Evolutionary conservation across 1,140 invertebrate species (phyloP).

Genomic region (Vanessa tameamea): DNA sequence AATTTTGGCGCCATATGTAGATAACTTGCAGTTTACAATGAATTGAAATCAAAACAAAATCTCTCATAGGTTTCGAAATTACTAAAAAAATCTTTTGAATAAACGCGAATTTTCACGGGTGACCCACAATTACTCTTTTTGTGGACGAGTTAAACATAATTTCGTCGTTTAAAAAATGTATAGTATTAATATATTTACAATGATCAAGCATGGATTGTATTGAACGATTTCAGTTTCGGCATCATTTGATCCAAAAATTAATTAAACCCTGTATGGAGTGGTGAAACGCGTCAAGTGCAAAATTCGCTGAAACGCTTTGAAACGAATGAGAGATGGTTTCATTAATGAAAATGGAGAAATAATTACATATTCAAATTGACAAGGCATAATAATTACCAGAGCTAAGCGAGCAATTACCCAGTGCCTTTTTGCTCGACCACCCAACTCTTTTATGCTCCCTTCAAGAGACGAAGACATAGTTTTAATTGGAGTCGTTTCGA

Average conservation of each 20-base stretch:
- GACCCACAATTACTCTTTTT: too few relatives aligned
- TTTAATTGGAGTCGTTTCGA: conserved; percentile 66
- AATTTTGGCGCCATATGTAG: too few relatives aligned
- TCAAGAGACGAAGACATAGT: conserved; percentile 57
- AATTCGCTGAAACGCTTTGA: conserved; percentile 8
- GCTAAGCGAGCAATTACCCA: conserved; percentile 25
- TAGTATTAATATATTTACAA: not conserved
- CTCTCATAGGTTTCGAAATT: too few relatives aligned
- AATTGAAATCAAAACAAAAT: too few relatives aligned
- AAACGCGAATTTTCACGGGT: too few relatives aligned
- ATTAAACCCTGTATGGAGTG: conserved; percentile 12
- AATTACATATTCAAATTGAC: conserved; percentile 26
- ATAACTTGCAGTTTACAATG: too few relatives aligned
- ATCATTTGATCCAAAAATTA: conserved; percentile 9
- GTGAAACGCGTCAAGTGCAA: conserved; percentile 8
- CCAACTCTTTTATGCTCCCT: conserved; percentile 46
- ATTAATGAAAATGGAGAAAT: conserved; percentile 21
- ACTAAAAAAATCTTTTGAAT: too few relatives aligned
- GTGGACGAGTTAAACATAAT: too few relatives aligned
- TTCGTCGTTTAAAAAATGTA: too few relatives aligned
- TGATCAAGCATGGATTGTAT: not conserved
- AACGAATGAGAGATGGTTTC: conserved; percentile 1
- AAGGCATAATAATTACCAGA: conserved; percentile 20
- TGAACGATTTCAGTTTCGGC: not conserved
- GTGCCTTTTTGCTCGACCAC: conserved; percentile 16